Evolutionary conservation across 2,888 invertebrate species (phyloP), one percentile per base, ranked within the genome.

Genomic region (Agrotis exclamationis): DNA sequence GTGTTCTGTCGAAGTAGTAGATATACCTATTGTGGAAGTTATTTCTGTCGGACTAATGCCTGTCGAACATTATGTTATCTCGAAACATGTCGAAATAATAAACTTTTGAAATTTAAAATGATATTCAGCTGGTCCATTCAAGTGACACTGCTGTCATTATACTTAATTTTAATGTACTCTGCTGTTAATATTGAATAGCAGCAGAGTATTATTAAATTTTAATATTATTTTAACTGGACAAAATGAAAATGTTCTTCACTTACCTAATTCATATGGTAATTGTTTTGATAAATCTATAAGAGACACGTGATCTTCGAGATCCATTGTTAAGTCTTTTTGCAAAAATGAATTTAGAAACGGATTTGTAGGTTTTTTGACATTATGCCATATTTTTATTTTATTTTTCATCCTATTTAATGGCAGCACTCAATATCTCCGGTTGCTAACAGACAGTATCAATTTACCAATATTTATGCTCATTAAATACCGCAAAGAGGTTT

Each of bases 251-350:
- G 5, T 5, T 39, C 18, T 44, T n/a, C 22, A 80, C 93, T 89
- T 81, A 95, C 96, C 95, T 77, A 96, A 92, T 82, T 92, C 89
- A 88, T 95, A 96, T 28, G 92, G 91, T 51, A 96, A 87, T 85
- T 95, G 96, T 76, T 92, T 86, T 22, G 92, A 87, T 86, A 96
- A 90, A 88, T 96, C 93, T 80, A 96, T 88, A 76, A 96, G 85
- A 24, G 94, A 93, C 80, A 95, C 85, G 69, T 88, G 84, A 50
- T 89, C 85, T 71, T 83, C 67, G 54, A 83, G 51, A 65, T 91
- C 87, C 90, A 92, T 91, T 76, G 81, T 85, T 68, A 76, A 80
- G 47, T 67, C 44, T 67, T 73, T 75, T 67, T 58, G 68, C 28
- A 58, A 22, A 58, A 65, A 68, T 72, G 64, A 16, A 63, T 50